These are phyloP conservation scores for Thereva nobilitata DNA, from an alignment of 2,888 invertebrate genomes.

Conservation along the genomic window DNA sequence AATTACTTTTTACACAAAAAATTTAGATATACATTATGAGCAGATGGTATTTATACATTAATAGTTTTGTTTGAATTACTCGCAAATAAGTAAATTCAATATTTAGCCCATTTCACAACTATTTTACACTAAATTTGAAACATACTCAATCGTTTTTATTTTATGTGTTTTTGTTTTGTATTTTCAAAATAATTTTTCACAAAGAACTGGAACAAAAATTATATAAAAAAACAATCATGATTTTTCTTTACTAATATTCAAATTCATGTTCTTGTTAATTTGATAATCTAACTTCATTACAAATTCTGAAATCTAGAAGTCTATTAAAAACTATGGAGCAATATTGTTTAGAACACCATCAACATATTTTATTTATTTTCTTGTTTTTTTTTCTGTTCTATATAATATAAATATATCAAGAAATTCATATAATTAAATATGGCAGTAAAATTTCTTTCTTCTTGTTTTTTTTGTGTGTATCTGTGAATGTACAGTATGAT, in stretches of 20 bases:
- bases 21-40: too few relatives aligned
- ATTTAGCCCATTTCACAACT: too few relatives aligned
- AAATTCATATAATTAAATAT: constrained; percentile 34
- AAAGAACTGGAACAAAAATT: too few relatives aligned
- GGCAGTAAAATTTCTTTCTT: constrained; percentile 15
- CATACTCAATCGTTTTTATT: too few relatives aligned
- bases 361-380: constrained; percentile 7
- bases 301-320: constrained; percentile 23
- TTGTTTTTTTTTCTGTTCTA: too few relatives aligned
- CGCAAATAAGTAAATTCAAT: too few relatives aligned
- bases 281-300: constrained; percentile 26
- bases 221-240: constrained; percentile 1
- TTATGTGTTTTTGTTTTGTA: too few relatives aligned
- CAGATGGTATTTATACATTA: too few relatives aligned
- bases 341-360: constrained; percentile 32
- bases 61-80: too few relatives aligned
- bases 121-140: too few relatives aligned
- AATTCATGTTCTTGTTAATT: constrained; percentile 24
- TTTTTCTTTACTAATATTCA: neutral
- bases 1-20: too few relatives aligned
- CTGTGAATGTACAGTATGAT: constrained; percentile 1
- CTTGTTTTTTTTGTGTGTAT: constrained; percentile 8
- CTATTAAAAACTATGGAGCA: constrained; percentile 32
- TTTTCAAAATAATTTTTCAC: too few relatives aligned
- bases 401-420: constrained; percentile 32